Conservation (phyloP, 2,113 vertebrate genomes). For the Mugil cephalus region DNA sequence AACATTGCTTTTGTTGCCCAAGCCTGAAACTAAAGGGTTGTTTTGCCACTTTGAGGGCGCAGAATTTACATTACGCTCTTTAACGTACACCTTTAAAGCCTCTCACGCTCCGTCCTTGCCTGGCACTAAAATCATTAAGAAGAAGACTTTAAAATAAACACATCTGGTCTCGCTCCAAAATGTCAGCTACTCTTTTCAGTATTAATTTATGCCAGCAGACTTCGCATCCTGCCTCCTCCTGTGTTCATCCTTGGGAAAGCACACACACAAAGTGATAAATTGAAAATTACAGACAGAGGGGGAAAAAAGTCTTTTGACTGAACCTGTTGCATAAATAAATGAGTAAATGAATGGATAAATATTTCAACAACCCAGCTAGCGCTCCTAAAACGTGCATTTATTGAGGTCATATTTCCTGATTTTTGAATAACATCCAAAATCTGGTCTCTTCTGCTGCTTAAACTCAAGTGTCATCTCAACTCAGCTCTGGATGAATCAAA, state of each 20-base stretch:
- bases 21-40: not conserved
- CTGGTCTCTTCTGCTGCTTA: not conserved
- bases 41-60: not conserved
- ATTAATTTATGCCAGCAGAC: conserved; percentile 5
- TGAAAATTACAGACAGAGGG: conserved; percentile 15
- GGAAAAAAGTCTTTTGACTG: conserved; percentile 4
- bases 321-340: conserved; percentile 33
- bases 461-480: not conserved
- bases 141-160: not conserved
- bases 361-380: conserved; percentile 15
- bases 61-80: not conserved
- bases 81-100: not conserved
- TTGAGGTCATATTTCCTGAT: conserved; percentile 1
- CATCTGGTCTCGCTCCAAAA: not conserved
- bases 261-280: not conserved
- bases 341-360: conserved; percentile 23
- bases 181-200: not conserved
- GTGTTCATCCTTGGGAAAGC: not conserved
- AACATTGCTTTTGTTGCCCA: not conserved
- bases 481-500: not conserved
- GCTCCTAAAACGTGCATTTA: conserved; percentile 3
- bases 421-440: not conserved
- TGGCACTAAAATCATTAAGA: not conserved
- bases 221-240: not conserved
- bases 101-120: no score